These are phyloP conservation scores for Todiramphus chloris DNA, from an alignment of 2,113 vertebrate species.

Conservation along the genomic window DNA sequence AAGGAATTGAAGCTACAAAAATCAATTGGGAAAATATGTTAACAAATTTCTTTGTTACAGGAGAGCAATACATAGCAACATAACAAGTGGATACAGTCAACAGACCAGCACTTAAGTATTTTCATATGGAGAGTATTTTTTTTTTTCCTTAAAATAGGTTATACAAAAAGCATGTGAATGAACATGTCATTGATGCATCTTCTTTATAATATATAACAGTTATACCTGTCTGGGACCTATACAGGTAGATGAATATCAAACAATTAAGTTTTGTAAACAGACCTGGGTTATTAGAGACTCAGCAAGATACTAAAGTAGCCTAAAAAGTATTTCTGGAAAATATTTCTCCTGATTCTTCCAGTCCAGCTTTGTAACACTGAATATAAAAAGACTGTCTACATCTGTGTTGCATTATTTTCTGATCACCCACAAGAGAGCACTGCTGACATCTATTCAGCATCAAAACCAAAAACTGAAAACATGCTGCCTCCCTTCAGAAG, in stretches of 20 bases:
- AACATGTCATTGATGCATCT: background rate
- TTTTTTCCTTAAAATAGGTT: background rate
- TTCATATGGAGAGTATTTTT: background rate
- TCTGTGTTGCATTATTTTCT: background rate
- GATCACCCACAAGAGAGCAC: background rate
- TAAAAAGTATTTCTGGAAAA: background rate
- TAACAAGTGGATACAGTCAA: background rate
- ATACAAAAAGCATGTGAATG: background rate
- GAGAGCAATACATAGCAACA: background rate
- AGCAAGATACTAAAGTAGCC: background rate
- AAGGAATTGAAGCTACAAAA: background rate
- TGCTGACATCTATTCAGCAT: conserved; percentile 10
- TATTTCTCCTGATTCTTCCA: background rate
- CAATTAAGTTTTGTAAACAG: background rate
- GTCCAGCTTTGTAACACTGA: background rate
- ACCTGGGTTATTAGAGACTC: background rate
- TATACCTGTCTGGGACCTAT: background rate
- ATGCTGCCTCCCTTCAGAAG: background rate
- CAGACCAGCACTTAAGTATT: background rate
- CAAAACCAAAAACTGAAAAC: background rate
- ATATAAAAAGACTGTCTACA: background rate
- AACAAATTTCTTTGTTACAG: background rate
- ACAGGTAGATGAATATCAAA: background rate
- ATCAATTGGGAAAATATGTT: background rate
- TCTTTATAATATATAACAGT: background rate